Conservation (phyloP, 2,888 invertebrate genomes). For the Plebejus argus region DNA sequence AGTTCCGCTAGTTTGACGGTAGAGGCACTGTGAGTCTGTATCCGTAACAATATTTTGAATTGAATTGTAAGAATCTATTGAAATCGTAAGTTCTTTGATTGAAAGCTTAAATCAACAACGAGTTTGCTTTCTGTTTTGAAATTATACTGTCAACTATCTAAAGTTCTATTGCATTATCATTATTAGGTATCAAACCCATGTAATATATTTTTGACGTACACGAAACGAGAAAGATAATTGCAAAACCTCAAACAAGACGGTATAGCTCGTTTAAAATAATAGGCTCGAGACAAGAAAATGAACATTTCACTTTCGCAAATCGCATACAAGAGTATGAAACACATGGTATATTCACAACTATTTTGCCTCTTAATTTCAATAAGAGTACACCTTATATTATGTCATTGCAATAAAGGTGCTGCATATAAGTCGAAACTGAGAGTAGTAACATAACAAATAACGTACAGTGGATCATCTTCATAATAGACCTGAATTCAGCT, state of each 20-base stretch:
- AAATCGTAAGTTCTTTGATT: background rate
- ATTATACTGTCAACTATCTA: background rate
- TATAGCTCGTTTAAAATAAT: conserved; percentile 4
- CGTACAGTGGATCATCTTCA: background rate
- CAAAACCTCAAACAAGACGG: background rate
- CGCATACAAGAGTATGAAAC: background rate
- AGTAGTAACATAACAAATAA: background rate
- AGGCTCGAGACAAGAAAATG: background rate
- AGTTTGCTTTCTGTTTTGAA: conserved; percentile 1
- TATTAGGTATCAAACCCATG: background rate
- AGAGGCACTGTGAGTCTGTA: too few species aligned
- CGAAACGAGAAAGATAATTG: conserved; percentile 8
- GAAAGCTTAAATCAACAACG: background rate
- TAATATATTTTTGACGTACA: conserved; percentile 7
- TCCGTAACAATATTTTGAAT: too few species aligned
- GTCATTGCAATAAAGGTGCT: background rate
- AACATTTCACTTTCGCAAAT: background rate
- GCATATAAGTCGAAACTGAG: background rate
- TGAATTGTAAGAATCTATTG: background rate
- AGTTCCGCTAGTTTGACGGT: too few species aligned
- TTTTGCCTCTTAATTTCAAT: background rate
- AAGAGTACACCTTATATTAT: background rate
- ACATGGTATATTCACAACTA: background rate
- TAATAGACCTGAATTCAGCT: background rate
- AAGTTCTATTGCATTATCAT: background rate